These are phyloP conservation scores for Lasiurus cinereus DNA, from an alignment of 2,113 vertebrate species.

Conservation along the genomic window DNA sequence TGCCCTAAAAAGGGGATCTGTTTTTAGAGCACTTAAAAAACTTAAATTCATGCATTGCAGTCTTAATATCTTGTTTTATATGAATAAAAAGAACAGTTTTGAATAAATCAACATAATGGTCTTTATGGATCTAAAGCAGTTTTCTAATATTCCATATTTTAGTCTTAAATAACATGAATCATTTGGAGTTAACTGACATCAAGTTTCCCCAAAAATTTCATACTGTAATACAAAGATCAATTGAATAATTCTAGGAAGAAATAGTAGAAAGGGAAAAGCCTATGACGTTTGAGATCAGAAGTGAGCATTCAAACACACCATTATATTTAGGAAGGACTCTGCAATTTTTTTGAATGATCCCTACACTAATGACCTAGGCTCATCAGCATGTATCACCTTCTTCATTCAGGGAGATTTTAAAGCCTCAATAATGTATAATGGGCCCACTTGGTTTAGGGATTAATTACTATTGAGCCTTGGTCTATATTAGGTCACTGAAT, in stretches of 20 bases:
- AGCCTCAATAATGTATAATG: not conserved
- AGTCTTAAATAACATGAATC: conserved; percentile 45
- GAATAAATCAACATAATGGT: not conserved
- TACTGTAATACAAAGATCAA: not conserved
- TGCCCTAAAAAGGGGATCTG: conserved; percentile 85
- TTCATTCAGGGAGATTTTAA: not conserved
- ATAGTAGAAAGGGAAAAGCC: not conserved
- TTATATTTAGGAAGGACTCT: not conserved
- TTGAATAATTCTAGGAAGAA: not conserved
- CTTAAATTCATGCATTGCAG: conserved; percentile 46
- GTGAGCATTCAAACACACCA: not conserved
- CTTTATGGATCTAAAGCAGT: not conserved
- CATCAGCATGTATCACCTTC: not conserved
- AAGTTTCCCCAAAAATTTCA: not conserved
- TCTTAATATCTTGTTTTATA: conserved; percentile 24
- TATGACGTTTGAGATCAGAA: not conserved
- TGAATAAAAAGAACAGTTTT: not conserved
- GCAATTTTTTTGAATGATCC: not conserved
- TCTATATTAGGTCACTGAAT: not conserved
- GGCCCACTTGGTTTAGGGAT: not conserved
- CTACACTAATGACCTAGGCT: not conserved
- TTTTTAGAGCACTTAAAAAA: conserved; percentile 44
- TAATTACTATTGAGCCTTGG: not conserved
- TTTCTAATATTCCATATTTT: conserved; percentile 35
- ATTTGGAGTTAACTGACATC: not conserved